Conservation (phyloP, 1,140 invertebrate species). For the Bombus breviceps region DNA sequence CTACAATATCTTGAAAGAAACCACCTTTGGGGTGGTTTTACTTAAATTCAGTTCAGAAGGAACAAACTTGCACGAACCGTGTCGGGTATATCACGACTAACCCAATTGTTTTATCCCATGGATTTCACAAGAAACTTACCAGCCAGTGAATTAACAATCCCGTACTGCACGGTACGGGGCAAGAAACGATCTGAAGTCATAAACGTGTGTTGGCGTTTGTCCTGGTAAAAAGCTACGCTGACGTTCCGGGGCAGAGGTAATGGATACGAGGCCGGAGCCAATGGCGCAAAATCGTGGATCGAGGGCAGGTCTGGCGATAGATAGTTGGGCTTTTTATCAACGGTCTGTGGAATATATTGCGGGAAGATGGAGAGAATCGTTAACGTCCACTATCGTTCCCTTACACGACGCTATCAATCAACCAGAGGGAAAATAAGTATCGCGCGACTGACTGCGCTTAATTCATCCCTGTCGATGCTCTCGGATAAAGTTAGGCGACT, state of each 20-base stretch:
- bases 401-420: constrained; percentile 36
- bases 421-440: constrained; percentile 7
- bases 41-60: not conserved
- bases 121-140: not conserved
- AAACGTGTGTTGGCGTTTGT: constrained; percentile 37
- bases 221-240: constrained; percentile 23
- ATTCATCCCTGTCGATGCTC: constrained; percentile 4
- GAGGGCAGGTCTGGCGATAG: constrained; percentile 34
- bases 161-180: too few relatives aligned
- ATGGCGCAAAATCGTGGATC: constrained; percentile 51
- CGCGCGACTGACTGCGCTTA: not conserved
- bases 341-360: constrained; percentile 37
- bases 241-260: constrained; percentile 45
- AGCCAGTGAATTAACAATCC: constrained; percentile 9
- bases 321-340: constrained; percentile 56
- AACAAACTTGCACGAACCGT: not conserved
- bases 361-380: constrained; percentile 38
- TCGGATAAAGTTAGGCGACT: not conserved
- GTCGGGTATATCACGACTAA: not conserved
- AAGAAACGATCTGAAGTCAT: constrained; percentile 36
- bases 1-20: not conserved
- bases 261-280: constrained; percentile 39
- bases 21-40: not conserved
- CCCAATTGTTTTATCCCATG: not conserved
- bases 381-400: constrained; percentile 25